phyloP scores from a whole-genome alignment of 2,113 vertebrate genomes.

The Leptocoma aspasia region DNA sequence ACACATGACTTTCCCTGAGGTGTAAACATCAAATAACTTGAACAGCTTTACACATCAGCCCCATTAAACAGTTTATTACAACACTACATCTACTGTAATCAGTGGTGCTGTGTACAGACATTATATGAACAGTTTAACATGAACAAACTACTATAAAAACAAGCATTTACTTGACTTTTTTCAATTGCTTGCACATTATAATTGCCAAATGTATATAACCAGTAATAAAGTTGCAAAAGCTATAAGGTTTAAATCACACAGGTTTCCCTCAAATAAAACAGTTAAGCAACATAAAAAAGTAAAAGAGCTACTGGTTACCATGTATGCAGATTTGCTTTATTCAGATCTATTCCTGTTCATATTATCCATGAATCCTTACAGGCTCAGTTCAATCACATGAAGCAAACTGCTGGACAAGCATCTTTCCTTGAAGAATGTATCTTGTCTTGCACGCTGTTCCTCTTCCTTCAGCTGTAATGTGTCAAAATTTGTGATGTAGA shows the following conservation, averaged over 20 bases:
- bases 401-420: conserved; percentile 84
- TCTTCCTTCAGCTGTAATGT: conserved; percentile 99
- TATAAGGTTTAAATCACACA: conserved; percentile 87
- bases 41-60: conserved; percentile 91
- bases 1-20: conserved; percentile 87
- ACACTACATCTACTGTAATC: conserved; percentile 97
- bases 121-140: conserved; percentile 88
- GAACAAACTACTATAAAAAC: conserved; percentile 94
- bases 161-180: conserved; percentile 85
- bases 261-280: conserved; percentile 95
- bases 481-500: conserved; percentile 99
- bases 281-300: conserved; percentile 90
- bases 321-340: conserved; percentile 91
- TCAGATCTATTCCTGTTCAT: conserved; percentile 88
- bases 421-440: conserved; percentile 80
- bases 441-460: conserved; percentile 84
- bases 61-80: conserved; percentile 99
- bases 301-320: conserved; percentile 93
- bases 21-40: conserved; percentile 87
- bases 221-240: conserved; percentile 87
- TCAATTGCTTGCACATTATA: conserved; percentile 88
- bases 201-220: conserved; percentile 84
- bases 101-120: conserved; percentile 96
- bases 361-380: conserved; percentile 86
- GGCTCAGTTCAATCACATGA: conserved; percentile 86